Conservation (phyloP, 92 coral and sea anemone species). For the Bergia puertoricense region DNA sequence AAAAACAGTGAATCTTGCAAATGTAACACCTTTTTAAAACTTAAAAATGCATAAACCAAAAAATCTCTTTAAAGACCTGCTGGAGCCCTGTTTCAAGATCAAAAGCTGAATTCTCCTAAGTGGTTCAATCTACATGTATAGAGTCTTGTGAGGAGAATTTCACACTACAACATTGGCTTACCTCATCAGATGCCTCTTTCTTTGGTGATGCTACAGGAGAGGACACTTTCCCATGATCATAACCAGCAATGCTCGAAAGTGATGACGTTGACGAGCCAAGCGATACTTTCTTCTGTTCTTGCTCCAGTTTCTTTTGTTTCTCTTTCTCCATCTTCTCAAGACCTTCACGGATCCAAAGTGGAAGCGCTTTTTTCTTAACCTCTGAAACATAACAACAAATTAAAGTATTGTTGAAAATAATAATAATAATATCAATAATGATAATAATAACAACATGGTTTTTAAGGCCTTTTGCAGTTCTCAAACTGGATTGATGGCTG, state of each 20-base stretch:
- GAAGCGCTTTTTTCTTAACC: slow-evolving; percentile 90
- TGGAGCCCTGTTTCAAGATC: no score
- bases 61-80: no score
- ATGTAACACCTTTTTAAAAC: no score
- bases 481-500: no score
- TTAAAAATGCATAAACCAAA: no score
- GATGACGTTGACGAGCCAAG: slow-evolving; percentile 72
- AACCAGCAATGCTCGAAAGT: slow-evolving; percentile 75
- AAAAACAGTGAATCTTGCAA: no score
- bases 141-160: background rate
- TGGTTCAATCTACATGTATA: background rate
- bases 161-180: background rate
- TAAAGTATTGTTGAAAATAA: no score
- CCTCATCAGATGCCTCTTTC: slow-evolving; percentile 69
- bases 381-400: slow-evolving; percentile 52
- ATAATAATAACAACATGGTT: no score
- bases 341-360: slow-evolving; percentile 98
- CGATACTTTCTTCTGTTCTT: slow-evolving; percentile 58
- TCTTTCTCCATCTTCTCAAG: slow-evolving; percentile 93
- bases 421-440: no score
- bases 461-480: no score
- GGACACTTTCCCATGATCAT: slow-evolving; percentile 73
- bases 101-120: background rate
- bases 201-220: slow-evolving; percentile 82
- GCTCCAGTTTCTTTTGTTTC: slow-evolving; percentile 84